Percentiles rank a stretch among this genome's conserved stretches.
Evolutionary conservation across 1,140 invertebrate species (phyloP).

Genomic region (Venustaconcha ellipsiformis): DNA sequence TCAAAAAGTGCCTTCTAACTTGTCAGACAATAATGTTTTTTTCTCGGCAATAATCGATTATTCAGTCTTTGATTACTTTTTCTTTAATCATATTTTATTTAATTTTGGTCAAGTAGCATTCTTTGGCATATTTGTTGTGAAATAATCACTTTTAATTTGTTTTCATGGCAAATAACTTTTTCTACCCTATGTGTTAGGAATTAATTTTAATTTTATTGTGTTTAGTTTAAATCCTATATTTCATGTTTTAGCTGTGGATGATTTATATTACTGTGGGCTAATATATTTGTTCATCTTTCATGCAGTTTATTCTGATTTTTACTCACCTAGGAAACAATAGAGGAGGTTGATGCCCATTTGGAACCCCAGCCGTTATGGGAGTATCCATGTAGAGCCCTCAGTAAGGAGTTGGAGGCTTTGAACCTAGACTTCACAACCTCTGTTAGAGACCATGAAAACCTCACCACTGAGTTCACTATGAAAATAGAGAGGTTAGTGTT

Average conservation of each 20-base stretch:
- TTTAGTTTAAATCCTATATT: neutral
- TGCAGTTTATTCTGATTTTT: neutral
- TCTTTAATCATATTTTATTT: too few relatives aligned
- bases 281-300: neutral
- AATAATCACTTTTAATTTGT: neutral
- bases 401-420: neutral
- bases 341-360: slow-evolving; percentile 80
- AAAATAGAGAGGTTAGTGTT: slow-evolving; percentile 13
- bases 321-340: slow-evolving; percentile 77
- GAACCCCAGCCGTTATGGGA: slow-evolving; percentile 97
- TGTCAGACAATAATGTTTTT: too few relatives aligned
- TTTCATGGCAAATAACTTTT: neutral
- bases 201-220: neutral
- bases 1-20: too few relatives aligned
- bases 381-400: slow-evolving; percentile 79
- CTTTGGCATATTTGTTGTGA: too few relatives aligned
- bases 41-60: too few relatives aligned
- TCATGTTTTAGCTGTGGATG: neutral
- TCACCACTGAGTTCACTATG: neutral
- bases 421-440: slow-evolving; percentile 10
- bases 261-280: neutral
- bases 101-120: too few relatives aligned
- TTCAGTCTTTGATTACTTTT: too few relatives aligned
- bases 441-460: neutral
- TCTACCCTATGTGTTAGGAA: neutral